Conservation (phyloP, 2,888 invertebrate genomes). For the Sphinx pinastri region DNA sequence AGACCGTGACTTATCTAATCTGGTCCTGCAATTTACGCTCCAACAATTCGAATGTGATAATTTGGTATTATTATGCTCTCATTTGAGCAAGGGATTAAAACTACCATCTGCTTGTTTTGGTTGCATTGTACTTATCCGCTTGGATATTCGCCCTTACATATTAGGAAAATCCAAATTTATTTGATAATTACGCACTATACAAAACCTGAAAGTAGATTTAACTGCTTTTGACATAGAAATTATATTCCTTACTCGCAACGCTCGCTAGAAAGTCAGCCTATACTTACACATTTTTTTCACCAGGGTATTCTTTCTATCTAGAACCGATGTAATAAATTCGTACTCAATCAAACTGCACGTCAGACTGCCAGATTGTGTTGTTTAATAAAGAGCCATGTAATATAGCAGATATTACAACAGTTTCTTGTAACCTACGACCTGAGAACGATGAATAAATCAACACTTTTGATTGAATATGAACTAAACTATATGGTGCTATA, state of each 20-base stretch:
- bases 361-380: not conserved
- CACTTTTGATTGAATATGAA: not conserved
- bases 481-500: not conserved
- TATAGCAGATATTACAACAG: not conserved
- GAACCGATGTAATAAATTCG: not conserved
- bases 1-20: slow-evolving; percentile 10
- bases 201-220: no score
- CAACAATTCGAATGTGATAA: slow-evolving; percentile 11
- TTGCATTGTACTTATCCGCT: not conserved
- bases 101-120: not conserved
- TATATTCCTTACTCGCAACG: no score
- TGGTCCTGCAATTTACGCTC: slow-evolving; percentile 5
- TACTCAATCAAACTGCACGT: not conserved
- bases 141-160: not conserved
- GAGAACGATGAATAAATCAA: not conserved
- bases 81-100: not conserved
- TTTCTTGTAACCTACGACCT: not conserved
- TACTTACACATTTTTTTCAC: no score
- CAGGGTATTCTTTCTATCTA: no score
- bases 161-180: not conserved
- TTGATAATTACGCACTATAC: not conserved
- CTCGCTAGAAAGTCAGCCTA: no score
- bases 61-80: not conserved
- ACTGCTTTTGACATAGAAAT: no score
- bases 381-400: not conserved